Evolutionary conservation across 2,888 invertebrate species (phyloP).

Genomic region (Fabriciana adippe): DNA sequence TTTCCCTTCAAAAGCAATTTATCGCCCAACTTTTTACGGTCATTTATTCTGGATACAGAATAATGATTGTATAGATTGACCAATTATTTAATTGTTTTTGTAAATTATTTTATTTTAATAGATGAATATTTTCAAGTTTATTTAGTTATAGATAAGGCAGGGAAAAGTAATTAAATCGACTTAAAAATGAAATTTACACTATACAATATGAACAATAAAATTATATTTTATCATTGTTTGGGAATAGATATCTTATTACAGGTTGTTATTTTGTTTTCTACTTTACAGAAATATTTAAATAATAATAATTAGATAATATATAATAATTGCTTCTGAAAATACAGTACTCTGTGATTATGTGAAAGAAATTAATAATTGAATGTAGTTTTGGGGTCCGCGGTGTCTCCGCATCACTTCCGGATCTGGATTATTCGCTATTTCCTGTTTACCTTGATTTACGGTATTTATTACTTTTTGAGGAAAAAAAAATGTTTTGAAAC

Average conservation of each 20-base stretch:
- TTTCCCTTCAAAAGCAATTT: conserved; percentile 64
- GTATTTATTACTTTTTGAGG: background rate
- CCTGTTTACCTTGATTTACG: conserved; percentile 53
- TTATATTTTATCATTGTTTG: too few species aligned
- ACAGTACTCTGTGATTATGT: conserved; percentile 39
- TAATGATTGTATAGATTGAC: conserved; percentile 23
- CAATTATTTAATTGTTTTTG: background rate
- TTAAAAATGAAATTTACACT: too few species aligned
- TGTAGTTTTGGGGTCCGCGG: conserved; percentile 56
- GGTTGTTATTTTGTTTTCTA: too few species aligned
- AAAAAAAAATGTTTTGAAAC: background rate
- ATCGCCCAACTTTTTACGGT: conserved; percentile 59
- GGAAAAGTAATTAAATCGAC: too few species aligned
- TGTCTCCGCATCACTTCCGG: conserved; percentile 67
- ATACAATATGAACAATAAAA: too few species aligned
- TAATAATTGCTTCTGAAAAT: background rate
- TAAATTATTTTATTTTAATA: background rate
- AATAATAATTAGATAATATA: too few species aligned
- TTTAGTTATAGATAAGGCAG: background rate
- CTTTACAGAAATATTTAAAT: too few species aligned
- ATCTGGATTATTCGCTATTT: conserved; percentile 72
- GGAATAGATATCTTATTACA: too few species aligned
- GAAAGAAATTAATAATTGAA: conserved; percentile 64
- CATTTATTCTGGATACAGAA: conserved; percentile 44
- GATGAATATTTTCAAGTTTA: background rate